phyloP scores from a whole-genome alignment of 2,888 invertebrate species.

The Halocaridina rubra region DNA sequence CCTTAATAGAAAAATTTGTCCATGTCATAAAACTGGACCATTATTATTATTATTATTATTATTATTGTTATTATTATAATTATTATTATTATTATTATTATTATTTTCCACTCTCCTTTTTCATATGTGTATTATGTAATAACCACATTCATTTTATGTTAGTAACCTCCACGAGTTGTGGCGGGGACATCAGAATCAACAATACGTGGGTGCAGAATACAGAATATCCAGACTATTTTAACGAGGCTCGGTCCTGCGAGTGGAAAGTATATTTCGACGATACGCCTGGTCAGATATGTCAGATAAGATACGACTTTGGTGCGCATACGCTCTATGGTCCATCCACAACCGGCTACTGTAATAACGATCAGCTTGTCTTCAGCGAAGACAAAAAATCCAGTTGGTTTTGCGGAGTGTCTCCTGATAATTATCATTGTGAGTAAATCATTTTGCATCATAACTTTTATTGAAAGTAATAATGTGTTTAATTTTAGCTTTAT shows the following conservation, averaged over 20 bases:
- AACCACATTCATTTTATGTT: no score
- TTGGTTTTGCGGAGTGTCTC: conserved; percentile 27
- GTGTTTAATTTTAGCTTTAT: no score
- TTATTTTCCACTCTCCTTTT: no score
- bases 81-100: no score
- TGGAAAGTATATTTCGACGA: conserved; percentile 28
- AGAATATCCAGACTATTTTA: conserved; percentile 1
- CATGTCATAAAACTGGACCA: no score
- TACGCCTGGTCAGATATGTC: background rate
- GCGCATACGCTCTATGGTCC: background rate
- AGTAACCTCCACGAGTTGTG: background rate
- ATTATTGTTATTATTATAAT: no score
- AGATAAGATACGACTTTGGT: conserved; percentile 21
- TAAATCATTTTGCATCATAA: no score
- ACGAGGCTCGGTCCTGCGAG: background rate
- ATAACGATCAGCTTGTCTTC: conserved; percentile 12
- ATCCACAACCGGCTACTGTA: background rate
- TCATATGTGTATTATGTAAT: no score
- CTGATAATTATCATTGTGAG: conserved; percentile 27
- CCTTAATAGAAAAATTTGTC: no score
- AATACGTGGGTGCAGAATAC: conserved; percentile 1
- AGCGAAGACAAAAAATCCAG: conserved; percentile 2
- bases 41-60: no score
- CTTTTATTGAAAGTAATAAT: no score
- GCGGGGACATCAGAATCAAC: conserved; percentile 9